These are phyloP conservation scores for Alethe diademata DNA, from an alignment of 2,113 vertebrate species.

Conservation along the genomic window DNA sequence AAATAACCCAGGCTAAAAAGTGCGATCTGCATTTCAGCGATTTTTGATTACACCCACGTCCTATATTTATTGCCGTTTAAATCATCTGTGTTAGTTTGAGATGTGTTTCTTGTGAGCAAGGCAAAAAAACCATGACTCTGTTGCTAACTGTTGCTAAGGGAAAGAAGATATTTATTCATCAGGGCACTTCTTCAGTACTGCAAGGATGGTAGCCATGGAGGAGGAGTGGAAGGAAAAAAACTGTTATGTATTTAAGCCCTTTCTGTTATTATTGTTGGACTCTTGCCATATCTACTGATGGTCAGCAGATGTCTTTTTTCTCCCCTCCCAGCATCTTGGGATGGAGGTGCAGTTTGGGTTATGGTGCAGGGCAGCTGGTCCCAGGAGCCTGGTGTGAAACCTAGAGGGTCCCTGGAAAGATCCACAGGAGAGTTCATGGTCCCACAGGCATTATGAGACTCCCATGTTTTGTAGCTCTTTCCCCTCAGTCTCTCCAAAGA, in stretches of 20 bases:
- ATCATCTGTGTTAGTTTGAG: slow-evolving; percentile 61
- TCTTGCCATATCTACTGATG: slow-evolving; percentile 47
- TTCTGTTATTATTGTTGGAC: slow-evolving; percentile 46
- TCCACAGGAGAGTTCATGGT: accelerated
- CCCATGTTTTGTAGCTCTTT: neutral
- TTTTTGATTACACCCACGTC: slow-evolving; percentile 70
- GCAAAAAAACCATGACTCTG: slow-evolving; percentile 22
- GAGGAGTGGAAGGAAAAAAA: slow-evolving; percentile 23
- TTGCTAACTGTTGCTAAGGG: slow-evolving; percentile 60
- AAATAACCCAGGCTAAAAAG: slow-evolving; percentile 60
- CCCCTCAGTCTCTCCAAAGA: neutral
- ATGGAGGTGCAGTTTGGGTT: neutral
- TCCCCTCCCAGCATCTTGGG: neutral
- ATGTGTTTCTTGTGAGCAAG: slow-evolving; percentile 40
- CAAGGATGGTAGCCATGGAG: slow-evolving; percentile 25
- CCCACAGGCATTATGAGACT: accelerated
- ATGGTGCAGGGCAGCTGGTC: neutral
- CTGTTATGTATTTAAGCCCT: slow-evolving; percentile 18
- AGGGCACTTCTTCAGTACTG: slow-evolving; percentile 29
- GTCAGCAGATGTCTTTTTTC: slow-evolving; percentile 26
- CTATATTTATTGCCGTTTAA: slow-evolving; percentile 74
- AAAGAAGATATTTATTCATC: slow-evolving; percentile 55
- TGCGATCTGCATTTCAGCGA: slow-evolving; percentile 25
- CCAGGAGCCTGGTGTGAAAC: neutral
- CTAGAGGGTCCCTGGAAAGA: neutral